Conservation (phyloP, 2,797 vertebrate genomes). For the Tadarida brasiliensis region DNA sequence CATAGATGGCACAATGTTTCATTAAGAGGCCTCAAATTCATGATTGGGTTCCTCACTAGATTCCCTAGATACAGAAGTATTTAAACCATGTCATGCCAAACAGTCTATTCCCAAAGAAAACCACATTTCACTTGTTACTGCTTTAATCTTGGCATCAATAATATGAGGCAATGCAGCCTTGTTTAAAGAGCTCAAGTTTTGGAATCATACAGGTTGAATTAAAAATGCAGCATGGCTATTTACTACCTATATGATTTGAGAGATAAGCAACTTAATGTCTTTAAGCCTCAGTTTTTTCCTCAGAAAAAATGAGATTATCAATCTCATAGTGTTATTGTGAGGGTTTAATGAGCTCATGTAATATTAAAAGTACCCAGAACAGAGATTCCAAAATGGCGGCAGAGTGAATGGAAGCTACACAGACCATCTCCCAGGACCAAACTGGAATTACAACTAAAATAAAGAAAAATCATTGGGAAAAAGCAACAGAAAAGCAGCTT, state of each 20-base stretch:
- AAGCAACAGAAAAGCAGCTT: too few species aligned
- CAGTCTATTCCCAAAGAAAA: neutral
- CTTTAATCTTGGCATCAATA: neutral
- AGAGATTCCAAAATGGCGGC: too few species aligned
- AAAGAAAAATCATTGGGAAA: too few species aligned
- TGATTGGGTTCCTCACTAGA: neutral
- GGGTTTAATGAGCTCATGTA: neutral
- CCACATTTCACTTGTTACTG: constrained; percentile 16
- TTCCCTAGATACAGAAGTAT: neutral
- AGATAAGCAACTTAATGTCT: neutral
- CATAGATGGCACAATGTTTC: constrained; percentile 6
- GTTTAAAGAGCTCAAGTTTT: neutral
- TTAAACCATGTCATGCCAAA: neutral
- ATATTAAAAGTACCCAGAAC: neutral
- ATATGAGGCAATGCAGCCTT: neutral
- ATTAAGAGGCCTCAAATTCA: constrained; percentile 19
- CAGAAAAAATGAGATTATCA: neutral
- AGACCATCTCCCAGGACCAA: too few species aligned
- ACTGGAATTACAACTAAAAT: too few species aligned
- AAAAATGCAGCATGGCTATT: neutral
- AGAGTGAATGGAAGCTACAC: too few species aligned
- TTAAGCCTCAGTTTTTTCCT: constrained; percentile 4
- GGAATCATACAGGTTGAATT: neutral
- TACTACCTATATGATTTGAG: neutral
- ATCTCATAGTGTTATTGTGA: neutral